These are phyloP conservation scores for Siniperca scherzeri DNA, from an alignment of 2,797 vertebrate genomes.

Conservation along the genomic window DNA sequence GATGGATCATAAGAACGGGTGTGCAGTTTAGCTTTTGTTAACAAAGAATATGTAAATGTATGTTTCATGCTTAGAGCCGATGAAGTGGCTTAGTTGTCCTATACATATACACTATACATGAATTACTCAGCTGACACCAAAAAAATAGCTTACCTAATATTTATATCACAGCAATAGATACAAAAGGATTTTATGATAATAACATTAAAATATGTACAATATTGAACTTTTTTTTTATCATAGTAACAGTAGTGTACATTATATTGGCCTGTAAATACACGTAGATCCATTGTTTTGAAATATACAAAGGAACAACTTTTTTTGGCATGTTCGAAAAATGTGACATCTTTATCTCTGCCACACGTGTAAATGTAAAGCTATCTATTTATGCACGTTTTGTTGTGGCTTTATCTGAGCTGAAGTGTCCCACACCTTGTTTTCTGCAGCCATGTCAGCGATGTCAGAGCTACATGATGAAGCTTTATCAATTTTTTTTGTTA, in stretches of 20 bases:
- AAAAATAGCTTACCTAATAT: neutral
- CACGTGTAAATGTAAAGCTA: neutral
- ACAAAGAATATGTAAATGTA: neutral
- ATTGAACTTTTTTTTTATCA: neutral
- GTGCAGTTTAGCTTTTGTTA: neutral
- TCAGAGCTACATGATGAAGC: slow-evolving; percentile 47
- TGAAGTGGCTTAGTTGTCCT: neutral
- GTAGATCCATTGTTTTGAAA: neutral
- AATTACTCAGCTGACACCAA: neutral
- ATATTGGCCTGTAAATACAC: neutral
- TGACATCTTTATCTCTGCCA: neutral
- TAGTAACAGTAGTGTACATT: neutral
- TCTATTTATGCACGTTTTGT: slow-evolving; percentile 45
- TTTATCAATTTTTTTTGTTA: slow-evolving; percentile 40
- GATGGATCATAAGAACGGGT: neutral
- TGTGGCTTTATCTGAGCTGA: slow-evolving; percentile 28
- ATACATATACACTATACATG: too few relatives aligned
- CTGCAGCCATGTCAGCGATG: slow-evolving; percentile 23
- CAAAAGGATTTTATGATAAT: neutral
- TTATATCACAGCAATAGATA: neutral
- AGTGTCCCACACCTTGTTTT: slow-evolving; percentile 19
- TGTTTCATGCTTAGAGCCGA: neutral
- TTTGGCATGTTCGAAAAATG: neutral
- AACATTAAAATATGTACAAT: neutral
- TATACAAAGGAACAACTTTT: neutral